Conservation (phyloP, 2,797 vertebrate genomes). For the Aulostomus chinensis region DNA sequence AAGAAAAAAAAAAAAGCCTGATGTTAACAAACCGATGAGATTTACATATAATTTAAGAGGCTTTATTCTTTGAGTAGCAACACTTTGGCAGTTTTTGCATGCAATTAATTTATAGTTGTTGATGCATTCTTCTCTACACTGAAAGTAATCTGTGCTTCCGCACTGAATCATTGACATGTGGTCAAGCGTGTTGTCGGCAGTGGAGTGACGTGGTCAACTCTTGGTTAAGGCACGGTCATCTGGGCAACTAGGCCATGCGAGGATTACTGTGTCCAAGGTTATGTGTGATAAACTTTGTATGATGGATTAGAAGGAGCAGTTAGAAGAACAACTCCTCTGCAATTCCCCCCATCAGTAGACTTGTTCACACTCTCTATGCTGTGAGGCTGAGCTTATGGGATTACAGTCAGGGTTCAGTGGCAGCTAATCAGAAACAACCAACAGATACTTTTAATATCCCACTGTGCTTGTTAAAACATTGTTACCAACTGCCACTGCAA, state of each 20-base stretch:
- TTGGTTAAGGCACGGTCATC: conserved; percentile 8
- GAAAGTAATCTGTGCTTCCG: too few relatives aligned
- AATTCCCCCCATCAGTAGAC: conserved; percentile 44
- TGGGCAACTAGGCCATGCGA: neutral
- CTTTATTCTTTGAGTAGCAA: conserved; percentile 1
- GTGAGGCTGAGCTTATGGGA: conserved; percentile 62
- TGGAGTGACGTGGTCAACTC: neutral
- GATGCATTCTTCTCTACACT: neutral
- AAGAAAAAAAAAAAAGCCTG: too few relatives aligned
- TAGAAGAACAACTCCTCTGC: conserved; percentile 50
- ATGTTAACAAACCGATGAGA: conserved; percentile 33
- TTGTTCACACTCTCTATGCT: conserved; percentile 45
- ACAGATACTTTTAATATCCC: conserved; percentile 68
- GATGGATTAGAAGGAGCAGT: conserved; percentile 59
- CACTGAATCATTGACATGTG: too few relatives aligned
- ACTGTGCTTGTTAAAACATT: conserved; percentile 61
- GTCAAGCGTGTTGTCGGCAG: too few relatives aligned
- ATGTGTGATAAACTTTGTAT: conserved; percentile 30
- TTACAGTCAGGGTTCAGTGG: conserved; percentile 72
- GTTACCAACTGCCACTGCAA: conserved; percentile 57
- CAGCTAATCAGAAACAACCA: conserved; percentile 72
- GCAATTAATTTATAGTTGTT: conserved; percentile 1
- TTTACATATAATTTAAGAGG: conserved; percentile 21
- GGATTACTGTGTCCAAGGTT: conserved; percentile 33
- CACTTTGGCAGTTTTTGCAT: neutral